Conservation (phyloP, 2,113 vertebrate species). For the Pteropus alecto region DNA sequence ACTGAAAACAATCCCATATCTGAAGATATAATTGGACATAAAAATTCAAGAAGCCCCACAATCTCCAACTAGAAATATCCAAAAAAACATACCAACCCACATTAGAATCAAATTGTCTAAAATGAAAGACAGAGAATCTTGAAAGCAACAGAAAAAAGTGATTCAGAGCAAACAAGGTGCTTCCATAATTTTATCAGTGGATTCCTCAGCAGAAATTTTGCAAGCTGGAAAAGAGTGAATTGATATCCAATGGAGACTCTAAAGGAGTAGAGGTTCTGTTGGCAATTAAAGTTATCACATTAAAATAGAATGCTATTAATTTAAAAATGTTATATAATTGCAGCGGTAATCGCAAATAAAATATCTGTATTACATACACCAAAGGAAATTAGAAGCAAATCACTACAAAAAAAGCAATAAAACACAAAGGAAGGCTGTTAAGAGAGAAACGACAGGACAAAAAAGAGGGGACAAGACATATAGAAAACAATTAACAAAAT, state of each 20-base stretch:
- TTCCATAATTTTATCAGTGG: neutral
- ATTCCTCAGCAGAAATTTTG: neutral
- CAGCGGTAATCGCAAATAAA: neutral
- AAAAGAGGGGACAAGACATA: neutral
- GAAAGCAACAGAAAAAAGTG: neutral
- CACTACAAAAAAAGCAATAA: neutral
- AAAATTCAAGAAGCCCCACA: neutral
- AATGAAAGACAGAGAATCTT: neutral
- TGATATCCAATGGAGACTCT: neutral
- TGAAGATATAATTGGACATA: neutral
- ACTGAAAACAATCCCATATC: neutral
- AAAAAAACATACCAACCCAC: neutral
- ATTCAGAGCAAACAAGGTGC: neutral
- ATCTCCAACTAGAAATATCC: neutral
- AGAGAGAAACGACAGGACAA: neutral
- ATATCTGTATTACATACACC: neutral
- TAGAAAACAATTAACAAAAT: neutral
- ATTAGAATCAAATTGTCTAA: neutral
- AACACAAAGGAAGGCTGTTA: neutral
- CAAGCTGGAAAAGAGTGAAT: neutral
- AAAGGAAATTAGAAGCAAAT: neutral
- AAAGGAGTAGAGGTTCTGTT: neutral
- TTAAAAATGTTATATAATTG: neutral
- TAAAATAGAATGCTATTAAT: neutral
- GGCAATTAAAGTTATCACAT: neutral